These are phyloP conservation scores for Melitaea athalia DNA, from an alignment of 2,888 invertebrate genomes.

Conservation along the genomic window DNA sequence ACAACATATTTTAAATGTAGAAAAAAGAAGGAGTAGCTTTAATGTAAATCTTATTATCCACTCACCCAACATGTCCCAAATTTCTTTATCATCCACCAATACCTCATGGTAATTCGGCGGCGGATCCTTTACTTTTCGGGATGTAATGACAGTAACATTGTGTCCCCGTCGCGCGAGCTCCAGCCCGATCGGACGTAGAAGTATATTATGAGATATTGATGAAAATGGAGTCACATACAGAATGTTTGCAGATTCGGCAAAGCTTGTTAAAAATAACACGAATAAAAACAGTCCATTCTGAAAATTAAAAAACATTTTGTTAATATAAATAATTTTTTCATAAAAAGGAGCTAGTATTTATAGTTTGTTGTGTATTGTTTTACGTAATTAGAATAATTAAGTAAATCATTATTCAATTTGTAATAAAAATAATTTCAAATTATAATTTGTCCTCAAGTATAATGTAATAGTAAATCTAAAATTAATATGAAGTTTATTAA, in stretches of 20 bases:
- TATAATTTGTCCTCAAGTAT: too few species aligned
- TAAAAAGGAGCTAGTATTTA: too few species aligned
- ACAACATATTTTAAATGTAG: too few species aligned
- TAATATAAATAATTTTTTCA: not conserved
- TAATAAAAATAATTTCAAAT: too few species aligned
- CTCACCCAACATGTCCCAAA: conserved; percentile 71
- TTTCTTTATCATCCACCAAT: conserved; percentile 59
- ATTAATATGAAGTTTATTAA: too few species aligned
- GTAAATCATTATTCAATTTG: too few species aligned
- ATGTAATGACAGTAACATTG: conserved; percentile 76
- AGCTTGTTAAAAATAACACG: conserved; percentile 23
- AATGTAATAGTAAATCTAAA: too few species aligned
- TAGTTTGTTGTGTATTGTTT: too few species aligned
- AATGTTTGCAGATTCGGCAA: conserved; percentile 62
- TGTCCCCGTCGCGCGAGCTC: conserved; percentile 78
- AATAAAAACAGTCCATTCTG: conserved; percentile 28
- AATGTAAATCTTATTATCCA: conserved; percentile 8
- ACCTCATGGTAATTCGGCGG: conserved; percentile 68
- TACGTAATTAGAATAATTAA: too few species aligned
- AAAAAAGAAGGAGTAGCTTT: not conserved
- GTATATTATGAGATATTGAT: conserved; percentile 73
- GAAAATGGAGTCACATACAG: conserved; percentile 74
- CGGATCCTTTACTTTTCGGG: conserved; percentile 56
- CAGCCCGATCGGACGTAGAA: conserved; percentile 70
- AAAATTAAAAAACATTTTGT: conserved; percentile 5